A percentile compares a stretch with the other conserved stretches of the same genome.
Evolutionary conservation across 2,113 vertebrate species (phyloP).

Genomic region (Collichthys lucidus): DNA sequence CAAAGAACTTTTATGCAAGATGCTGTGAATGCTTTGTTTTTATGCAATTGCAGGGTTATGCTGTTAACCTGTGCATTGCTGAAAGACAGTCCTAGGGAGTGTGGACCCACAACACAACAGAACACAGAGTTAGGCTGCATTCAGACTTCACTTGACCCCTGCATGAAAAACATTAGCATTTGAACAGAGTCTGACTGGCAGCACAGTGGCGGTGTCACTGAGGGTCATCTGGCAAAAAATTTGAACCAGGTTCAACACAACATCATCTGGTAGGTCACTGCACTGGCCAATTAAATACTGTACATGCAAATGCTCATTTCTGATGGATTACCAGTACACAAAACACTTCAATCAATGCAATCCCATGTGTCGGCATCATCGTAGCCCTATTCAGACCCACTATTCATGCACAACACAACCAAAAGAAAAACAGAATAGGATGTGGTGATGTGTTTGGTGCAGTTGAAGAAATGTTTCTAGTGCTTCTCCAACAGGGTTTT

Average conservation of each 20-base stretch:
- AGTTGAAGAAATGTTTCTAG: conserved; percentile 4
- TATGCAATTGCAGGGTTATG: background rate
- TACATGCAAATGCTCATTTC: background rate
- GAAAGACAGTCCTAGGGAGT: background rate
- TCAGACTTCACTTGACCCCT: background rate
- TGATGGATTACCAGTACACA: background rate
- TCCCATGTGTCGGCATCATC: background rate
- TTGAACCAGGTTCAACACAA: background rate
- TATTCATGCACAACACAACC: background rate
- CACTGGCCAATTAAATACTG: background rate
- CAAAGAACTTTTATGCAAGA: background rate
- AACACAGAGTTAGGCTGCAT: background rate
- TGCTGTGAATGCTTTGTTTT: background rate
- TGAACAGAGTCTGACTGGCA: background rate
- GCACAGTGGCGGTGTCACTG: background rate
- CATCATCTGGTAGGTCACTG: background rate
- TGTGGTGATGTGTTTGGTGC: conserved; percentile 27
- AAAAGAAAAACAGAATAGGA: background rate
- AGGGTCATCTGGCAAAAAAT: background rate
- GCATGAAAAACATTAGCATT: background rate
- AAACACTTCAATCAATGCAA: background rate
- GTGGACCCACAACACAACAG: background rate
- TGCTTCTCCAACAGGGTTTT: conserved; percentile 35
- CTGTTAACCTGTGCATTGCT: background rate
- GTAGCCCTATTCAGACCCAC: background rate